Evolutionary conservation across 2,797 vertebrate species (phyloP).

Genomic region (Phrynocephalus forsythii): DNA sequence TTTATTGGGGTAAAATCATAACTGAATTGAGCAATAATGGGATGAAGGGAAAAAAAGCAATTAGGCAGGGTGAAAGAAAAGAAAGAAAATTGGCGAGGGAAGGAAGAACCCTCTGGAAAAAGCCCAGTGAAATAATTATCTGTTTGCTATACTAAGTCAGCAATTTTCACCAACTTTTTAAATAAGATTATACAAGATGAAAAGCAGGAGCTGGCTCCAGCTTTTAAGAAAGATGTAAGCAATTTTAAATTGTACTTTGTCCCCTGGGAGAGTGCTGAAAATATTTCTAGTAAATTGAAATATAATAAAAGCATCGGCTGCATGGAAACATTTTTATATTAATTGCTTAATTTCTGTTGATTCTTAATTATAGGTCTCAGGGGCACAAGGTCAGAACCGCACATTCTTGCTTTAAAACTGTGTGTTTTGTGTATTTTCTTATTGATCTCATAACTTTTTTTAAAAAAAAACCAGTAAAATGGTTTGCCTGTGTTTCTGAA

Average conservation of each 20-base stretch:
- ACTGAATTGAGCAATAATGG: slow-evolving; percentile 69
- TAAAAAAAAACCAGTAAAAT: neutral
- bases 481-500: neutral
- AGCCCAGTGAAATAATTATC: slow-evolving; percentile 72
- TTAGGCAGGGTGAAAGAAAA: slow-evolving; percentile 62
- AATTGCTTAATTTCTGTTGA: slow-evolving; percentile 76
- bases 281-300: slow-evolving; percentile 78
- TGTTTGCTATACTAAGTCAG: slow-evolving; percentile 71
- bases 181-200: slow-evolving; percentile 76
- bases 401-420: slow-evolving; percentile 2
- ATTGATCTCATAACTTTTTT: neutral
- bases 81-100: neutral
- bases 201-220: slow-evolving; percentile 78
- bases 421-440: neutral
- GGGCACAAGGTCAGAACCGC: slow-evolving; percentile 44
- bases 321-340: slow-evolving; percentile 71
- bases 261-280: slow-evolving; percentile 67
- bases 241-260: slow-evolving; percentile 74
- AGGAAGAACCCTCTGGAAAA: slow-evolving; percentile 27
- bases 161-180: slow-evolving; percentile 70
- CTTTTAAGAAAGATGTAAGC: slow-evolving; percentile 80
- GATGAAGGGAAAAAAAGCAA: slow-evolving; percentile 61
- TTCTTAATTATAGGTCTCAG: slow-evolving; percentile 70
- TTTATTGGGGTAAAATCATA: slow-evolving; percentile 52
- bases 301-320: slow-evolving; percentile 76